Base-by-base conservation (phyloP, 2,888 invertebrate species). In the Chaitophorus viminalis region DNA sequence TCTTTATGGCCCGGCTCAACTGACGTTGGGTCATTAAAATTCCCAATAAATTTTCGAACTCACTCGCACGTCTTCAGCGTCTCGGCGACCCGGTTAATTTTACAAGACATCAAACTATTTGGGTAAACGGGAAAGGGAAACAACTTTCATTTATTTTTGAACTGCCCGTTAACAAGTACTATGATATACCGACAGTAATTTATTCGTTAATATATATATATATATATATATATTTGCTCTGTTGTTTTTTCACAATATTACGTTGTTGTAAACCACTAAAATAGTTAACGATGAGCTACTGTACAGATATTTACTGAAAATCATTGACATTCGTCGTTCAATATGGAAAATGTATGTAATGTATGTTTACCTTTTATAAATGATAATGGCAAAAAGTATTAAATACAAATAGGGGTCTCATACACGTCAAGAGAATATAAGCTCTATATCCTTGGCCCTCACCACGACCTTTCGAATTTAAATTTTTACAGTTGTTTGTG, bases 21-120 rank as follows among this genome's bases (percentile, higher is more conserved):
- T 31, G 70, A 70, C 65, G 75, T 29, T 11, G 21, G 36, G 18
- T 72, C 70, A 78, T 86, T 86, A 86, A 76, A 85, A 86, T 85
- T 78, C 70, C 70, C 9, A 70, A 78, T 86, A 78, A 52, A 72
- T 78, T 78, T 70, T 68, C 52, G 11, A 9, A 17, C n/a, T 6
- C 39, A 31, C 36, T 29, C n/a, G 70, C 33, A 14, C 46, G 14
- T 46, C 39, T 52, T n/a, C n/a, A 52, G 70, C 68, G n/a, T n/a
- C n/a, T n/a, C n/a, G 70, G 21, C 52, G 52, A 70, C n/a, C 46
- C 77, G 72, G 68, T 85, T 85, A 85, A 85, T 85, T 70, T 78
- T 54, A 29, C 36, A 18, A 25, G 14, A 70, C n/a, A 54, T 54
- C 65, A 36, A 33, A 82, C 68, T 46, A 70, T 79, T 11, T n/a